Conservation (phyloP, 1,140 invertebrate genomes). For the Sinella curviseta region DNA sequence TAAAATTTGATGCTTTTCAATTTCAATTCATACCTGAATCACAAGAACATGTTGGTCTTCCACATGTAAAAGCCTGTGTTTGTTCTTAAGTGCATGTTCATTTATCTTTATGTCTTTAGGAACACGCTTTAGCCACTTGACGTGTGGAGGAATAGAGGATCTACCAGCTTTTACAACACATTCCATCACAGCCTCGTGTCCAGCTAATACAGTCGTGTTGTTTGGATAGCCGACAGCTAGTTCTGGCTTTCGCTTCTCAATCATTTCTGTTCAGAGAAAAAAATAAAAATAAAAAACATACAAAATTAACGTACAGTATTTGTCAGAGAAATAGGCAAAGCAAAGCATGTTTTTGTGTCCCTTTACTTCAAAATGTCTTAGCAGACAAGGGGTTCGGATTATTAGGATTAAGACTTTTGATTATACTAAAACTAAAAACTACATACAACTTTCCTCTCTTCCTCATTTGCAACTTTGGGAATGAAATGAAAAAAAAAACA, state of each 20-base stretch:
- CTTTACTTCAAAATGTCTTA: not conserved
- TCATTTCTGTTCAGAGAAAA: constrained; percentile 38
- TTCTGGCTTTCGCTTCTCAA: constrained; percentile 43
- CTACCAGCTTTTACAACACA: constrained; percentile 39
- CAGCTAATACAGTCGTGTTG: constrained; percentile 42
- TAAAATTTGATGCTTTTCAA: not conserved
- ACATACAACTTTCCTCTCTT: not conserved
- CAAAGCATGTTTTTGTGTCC: not conserved
- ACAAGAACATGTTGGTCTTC: constrained; percentile 48
- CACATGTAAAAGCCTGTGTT: constrained; percentile 40
- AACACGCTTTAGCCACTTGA: constrained; percentile 48
- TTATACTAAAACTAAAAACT: not conserved
- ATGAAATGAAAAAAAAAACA: not conserved
- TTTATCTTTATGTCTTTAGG: constrained; percentile 27
- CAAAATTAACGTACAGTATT: not conserved
- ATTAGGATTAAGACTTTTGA: constrained; percentile 13
- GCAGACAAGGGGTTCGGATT: not conserved
- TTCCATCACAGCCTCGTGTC: constrained; percentile 47
- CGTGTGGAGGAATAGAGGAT: constrained; percentile 45
- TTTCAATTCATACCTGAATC: constrained; percentile 42
- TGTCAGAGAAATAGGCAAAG: constrained; percentile 1
- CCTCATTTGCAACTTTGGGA: not conserved
- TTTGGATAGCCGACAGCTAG: constrained; percentile 42
- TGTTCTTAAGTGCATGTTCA: constrained; percentile 24
- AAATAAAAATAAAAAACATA: constrained; percentile 16